Percentiles rank a stretch among this genome's conserved stretches.
Evolutionary conservation across 2,888 invertebrate species (phyloP).

Genomic region (Caradrina kadenii): DNA sequence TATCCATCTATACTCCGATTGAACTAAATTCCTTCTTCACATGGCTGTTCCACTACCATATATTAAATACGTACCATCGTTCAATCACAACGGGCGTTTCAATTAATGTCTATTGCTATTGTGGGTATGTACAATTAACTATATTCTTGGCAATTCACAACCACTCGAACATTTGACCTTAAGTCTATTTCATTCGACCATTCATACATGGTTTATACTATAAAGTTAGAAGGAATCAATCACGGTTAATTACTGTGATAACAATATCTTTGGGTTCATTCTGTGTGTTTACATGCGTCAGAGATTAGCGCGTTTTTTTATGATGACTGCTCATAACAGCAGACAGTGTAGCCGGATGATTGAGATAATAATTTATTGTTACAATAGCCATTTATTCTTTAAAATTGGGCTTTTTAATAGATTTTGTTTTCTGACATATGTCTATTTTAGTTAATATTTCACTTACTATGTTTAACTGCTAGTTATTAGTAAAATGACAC

Average conservation of each 20-base stretch:
- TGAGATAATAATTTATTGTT: not conserved
- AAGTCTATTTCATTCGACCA: slow-evolving; percentile 48
- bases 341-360: slow-evolving; percentile 1
- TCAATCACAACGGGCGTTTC: slow-evolving; percentile 59
- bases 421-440: not conserved
- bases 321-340: slow-evolving; percentile 23
- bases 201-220: slow-evolving; percentile 34
- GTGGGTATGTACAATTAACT: slow-evolving; percentile 54
- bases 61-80: slow-evolving; percentile 15
- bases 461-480: not conserved
- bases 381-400: not conserved
- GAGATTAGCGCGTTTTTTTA: slow-evolving; percentile 30
- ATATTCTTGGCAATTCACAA: slow-evolving; percentile 57
- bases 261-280: slow-evolving; percentile 43
- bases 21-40: slow-evolving; percentile 17
- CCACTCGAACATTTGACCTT: slow-evolving; percentile 56
- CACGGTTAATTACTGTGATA: slow-evolving; percentile 53
- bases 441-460: no score
- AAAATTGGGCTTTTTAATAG: not conserved
- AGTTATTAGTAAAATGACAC: no score
- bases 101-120: slow-evolving; percentile 56
- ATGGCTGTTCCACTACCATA: slow-evolving; percentile 6
- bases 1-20: not conserved
- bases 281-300: slow-evolving; percentile 51
- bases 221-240: slow-evolving; percentile 45